Conservation (phyloP, 2,888 invertebrate genomes). For the Perizoma affinitatum region DNA sequence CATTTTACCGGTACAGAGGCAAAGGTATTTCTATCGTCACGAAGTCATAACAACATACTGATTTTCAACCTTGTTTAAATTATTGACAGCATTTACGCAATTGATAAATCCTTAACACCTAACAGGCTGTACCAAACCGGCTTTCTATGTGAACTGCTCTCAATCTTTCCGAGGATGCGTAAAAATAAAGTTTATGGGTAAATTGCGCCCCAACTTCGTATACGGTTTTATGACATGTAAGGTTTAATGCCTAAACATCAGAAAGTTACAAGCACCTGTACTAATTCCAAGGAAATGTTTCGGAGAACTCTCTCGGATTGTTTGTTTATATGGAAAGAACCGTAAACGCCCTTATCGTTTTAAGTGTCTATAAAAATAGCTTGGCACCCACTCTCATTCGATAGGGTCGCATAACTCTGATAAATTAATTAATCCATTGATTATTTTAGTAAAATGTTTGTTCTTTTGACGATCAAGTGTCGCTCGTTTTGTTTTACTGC, state of each 20-base stretch:
- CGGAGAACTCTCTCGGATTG: conserved; percentile 35
- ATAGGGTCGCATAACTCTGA: conserved; percentile 16
- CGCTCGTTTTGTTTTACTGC: too few species aligned
- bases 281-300: conserved; percentile 29
- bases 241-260: conserved; percentile 34
- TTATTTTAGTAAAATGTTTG: neutral
- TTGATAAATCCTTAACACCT: too few species aligned
- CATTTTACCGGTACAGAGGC: too few species aligned
- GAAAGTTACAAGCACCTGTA: conserved; percentile 40
- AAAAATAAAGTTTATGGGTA: conserved; percentile 29
- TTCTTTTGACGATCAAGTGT: neutral
- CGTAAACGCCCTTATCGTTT: conserved; percentile 48
- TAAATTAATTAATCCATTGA: conserved; percentile 8
- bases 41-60: too few species aligned
- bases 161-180: conserved; percentile 22
- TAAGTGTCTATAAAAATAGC: conserved; percentile 47
- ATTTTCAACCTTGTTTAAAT: too few species aligned
- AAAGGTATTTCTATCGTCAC: too few species aligned
- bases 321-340: conserved; percentile 46
- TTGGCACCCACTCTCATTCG: conserved; percentile 40
- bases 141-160: conserved; percentile 3
- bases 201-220: conserved; percentile 23
- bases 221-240: conserved; percentile 15
- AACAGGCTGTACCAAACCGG: neutral
- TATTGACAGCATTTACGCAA: too few species aligned